Evolutionary conservation across 2,113 vertebrate species (phyloP), one percentile per base, ranked within the genome.

Genomic region (Passer domesticus): DNA sequence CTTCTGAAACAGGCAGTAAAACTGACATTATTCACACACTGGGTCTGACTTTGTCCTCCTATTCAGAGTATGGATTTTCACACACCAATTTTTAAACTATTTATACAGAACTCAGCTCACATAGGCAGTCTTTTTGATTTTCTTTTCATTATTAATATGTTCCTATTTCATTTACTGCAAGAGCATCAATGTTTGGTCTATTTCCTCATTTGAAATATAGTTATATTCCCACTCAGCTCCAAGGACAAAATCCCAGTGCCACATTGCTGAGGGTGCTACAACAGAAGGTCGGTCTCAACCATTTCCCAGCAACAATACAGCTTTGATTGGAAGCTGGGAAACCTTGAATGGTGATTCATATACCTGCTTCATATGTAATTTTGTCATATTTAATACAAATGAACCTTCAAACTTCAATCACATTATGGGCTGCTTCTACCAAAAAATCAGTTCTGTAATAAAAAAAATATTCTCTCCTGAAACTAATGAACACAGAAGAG

Each of bases 351-450:
- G 44, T 56, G 33, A 76, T 56, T 95, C 59, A 90, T 11, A 82
- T 53, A 95, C 33, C 87, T 47, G 50, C 90, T 83, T 92, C 46
- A 91, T 5, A 83, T 50, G 52, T 16, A 69, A 89, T 89, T 95
- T 78, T 91, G 41, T 70, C 46, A 24, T 55, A 84, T 95, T 95
- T 86, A 56, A 95, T 81, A 94, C 78, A 95, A 96, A 95, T 66
- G 66, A 94, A 75, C 69, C 39, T 88, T 78, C 56, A 87, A 56
- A 85, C 35, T 87, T 50, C 84, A 87, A 91, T 63, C 69, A 56
- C 18, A 18, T 9, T 66, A 64, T 13, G n/a, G 89, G 62, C 37
- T 76, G 41, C 41, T 80, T 31, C 82, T 64, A 77, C 53, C 13
- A 76, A 33, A 63, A 90, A 78, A 35, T n/a, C 66, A 78, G 24